Conservation (phyloP, 2,797 vertebrate species). For the Helicolenus hilgendorfi region DNA sequence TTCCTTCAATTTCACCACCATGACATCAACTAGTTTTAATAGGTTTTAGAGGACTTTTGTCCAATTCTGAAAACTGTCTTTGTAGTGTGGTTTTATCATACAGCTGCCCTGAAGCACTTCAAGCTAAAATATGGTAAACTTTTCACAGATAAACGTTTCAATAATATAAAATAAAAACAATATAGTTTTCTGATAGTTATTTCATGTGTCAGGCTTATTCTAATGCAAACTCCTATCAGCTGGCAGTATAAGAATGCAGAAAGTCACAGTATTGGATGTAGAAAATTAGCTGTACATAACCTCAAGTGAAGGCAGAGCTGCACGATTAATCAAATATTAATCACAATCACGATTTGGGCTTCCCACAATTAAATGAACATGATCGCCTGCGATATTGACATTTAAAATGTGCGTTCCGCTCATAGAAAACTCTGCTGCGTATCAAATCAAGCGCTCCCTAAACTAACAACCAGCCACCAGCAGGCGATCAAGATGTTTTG, state of each 20-base stretch:
- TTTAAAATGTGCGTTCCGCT: no score
- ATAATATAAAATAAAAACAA: background rate
- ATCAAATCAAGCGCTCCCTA: no score
- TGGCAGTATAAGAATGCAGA: no score
- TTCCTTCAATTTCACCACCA: background rate
- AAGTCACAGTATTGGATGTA: background rate
- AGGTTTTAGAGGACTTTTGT: background rate
- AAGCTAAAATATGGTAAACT: background rate
- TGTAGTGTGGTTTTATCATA: background rate
- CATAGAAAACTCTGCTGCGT: no score
- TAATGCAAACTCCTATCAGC: background rate
- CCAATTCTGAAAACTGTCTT: background rate
- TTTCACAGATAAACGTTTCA: background rate
- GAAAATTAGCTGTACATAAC: rapidly evolving
- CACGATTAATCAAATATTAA: no score
- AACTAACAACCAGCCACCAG: no score
- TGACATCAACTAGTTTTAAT: background rate
- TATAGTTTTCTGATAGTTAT: background rate
- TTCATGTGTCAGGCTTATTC: background rate
- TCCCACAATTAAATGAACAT: no score
- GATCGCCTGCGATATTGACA: no score
- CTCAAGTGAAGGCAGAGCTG: background rate
- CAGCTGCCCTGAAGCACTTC: background rate
- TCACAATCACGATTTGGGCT: no score
- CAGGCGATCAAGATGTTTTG: no score